Percentiles rank a stretch among this genome's conserved stretches.
Evolutionary conservation across 2,797 vertebrate genomes (phyloP).

Genomic region (Naso thynnoides): DNA sequence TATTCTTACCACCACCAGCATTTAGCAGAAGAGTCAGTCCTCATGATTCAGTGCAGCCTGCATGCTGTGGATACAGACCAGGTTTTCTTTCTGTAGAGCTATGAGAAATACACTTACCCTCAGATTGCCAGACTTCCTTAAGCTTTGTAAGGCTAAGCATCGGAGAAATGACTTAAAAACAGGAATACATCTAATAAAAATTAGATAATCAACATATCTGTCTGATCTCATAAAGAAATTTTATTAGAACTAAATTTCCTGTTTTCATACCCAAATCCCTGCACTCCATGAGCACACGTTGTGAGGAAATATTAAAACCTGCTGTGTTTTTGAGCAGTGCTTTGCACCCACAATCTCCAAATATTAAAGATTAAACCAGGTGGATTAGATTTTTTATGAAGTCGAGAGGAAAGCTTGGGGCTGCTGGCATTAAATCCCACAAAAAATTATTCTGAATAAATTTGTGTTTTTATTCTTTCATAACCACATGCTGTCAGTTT

Average conservation of each 20-base stretch:
- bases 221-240: conserved; percentile 45
- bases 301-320: conserved; percentile 63
- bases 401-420: conserved; percentile 34
- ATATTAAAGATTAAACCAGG: conserved; percentile 70
- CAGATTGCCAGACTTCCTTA: conserved; percentile 23
- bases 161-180: neutral
- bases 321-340: conserved; percentile 35
- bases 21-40: conserved; percentile 26
- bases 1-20: conserved; percentile 39
- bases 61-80: conserved; percentile 12
- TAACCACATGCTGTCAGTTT: conserved; percentile 25
- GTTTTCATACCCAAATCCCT: conserved; percentile 58
- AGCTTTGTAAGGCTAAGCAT: conserved; percentile 7
- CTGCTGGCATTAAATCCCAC: conserved; percentile 43
- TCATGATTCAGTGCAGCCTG: conserved; percentile 23
- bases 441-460: conserved; percentile 26
- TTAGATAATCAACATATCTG: conserved; percentile 22
- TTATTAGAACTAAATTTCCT: conserved; percentile 60
- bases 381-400: conserved; percentile 65
- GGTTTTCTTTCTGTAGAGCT: neutral
- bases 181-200: neutral
- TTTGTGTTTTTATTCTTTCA: conserved; percentile 27
- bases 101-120: conserved; percentile 1
- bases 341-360: conserved; percentile 48
- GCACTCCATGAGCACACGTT: conserved; percentile 44